Base-by-base conservation (phyloP, 2,113 vertebrate genomes). In the Cranoglanis bouderius region DNA sequence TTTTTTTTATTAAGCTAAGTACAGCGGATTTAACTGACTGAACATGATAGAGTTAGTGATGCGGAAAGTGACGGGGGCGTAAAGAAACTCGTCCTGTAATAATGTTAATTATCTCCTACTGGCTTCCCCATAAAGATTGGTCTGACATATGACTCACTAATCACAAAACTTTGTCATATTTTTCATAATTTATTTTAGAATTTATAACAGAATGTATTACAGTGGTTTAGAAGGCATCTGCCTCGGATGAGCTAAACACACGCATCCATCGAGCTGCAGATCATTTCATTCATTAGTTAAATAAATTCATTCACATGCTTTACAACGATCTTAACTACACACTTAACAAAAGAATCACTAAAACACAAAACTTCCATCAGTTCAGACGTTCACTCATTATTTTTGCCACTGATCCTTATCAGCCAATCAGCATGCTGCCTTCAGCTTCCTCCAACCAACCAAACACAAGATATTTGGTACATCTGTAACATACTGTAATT, bases 41-140 rank as follows among this genome's bases (percentile, higher is more conserved):
- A 75, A 65, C 43, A 80, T 61, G 80, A 80, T 35, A 38, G 85
- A 63, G 75, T 87, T 80, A 78, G 29, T 29, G 26, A 87, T 81
- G 74, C 85, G 51, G 74, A 51, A 74, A 38, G 49, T 29, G 49
- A 51, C 32, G 2, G 49, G 49, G 32, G 49, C 51, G 19, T 74
- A 57, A 85, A 57, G 67, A 82, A 82, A 82, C 81, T 38, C 10
- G 2, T 82, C 19, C 53, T 59, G 53, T 21, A 59, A 57, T 57
- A 19, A 82, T 32, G 51, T 82, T 57, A 82, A 38, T 82, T 57
- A 82, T 82, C n/a, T 82, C 9, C n/a, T 82, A 5, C 80, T 38
- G 53, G 32, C 55, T 83, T 83, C 55, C 51, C 18, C 0, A 12
- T 40, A 82, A 32, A 81, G n/a, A 55, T 81, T 7, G 35, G 16